Conservation (phyloP, 2,113 vertebrate species). For the Hypanus sabinus region DNA sequence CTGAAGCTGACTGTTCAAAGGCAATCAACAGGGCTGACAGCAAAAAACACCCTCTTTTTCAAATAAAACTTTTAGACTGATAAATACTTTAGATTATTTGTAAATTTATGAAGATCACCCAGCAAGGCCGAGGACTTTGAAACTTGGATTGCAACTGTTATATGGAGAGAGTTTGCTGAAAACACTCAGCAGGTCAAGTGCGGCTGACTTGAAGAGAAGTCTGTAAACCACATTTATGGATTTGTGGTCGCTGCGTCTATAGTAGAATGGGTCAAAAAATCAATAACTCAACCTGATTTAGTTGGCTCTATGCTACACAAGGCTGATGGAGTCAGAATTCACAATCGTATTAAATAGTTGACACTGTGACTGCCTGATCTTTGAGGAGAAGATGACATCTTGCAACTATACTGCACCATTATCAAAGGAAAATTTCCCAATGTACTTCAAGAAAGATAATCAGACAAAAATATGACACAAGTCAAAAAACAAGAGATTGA, state of each 20-base stretch:
- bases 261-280: background rate
- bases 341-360: background rate
- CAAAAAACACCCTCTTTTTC: background rate
- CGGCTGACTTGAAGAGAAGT: background rate
- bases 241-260: background rate
- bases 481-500: background rate
- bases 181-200: no score
- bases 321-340: background rate
- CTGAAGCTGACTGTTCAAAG: background rate
- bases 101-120: background rate
- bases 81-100: background rate
- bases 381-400: background rate
- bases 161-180: no score
- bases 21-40: background rate
- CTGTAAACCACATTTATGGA: background rate
- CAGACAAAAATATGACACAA: background rate
- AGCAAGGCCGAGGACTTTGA: background rate
- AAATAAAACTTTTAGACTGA: background rate
- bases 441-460: background rate
- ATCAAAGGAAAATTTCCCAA: background rate
- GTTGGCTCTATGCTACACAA: background rate
- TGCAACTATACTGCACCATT: background rate
- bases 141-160: background rate
- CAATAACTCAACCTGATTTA: background rate
- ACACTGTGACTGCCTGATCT: background rate